Evolutionary conservation across 2,888 invertebrate genomes (phyloP).

Genomic region (Empis stercorea): DNA sequence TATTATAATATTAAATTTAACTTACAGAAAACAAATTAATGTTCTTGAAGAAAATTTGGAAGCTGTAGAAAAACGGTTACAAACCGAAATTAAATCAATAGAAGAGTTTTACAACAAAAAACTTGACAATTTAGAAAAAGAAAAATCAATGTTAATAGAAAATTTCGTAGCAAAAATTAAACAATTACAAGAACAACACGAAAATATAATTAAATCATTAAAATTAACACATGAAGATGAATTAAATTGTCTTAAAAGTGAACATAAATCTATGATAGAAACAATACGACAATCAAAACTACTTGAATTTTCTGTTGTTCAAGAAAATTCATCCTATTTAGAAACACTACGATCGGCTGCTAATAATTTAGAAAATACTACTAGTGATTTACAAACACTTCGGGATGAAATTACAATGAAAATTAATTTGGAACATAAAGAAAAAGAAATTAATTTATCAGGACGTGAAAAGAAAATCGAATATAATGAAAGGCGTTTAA

Average conservation of each 20-base stretch:
- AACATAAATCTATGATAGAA: conserved; percentile 25
- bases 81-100: conserved; percentile 23
- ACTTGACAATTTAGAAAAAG: conserved; percentile 18
- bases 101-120: conserved; percentile 25
- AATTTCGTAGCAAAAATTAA: conserved; percentile 21
- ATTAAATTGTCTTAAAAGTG: conserved; percentile 21
- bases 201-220: conserved; percentile 25
- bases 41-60: conserved; percentile 27
- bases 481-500: conserved; percentile 26
- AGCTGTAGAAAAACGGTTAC: conserved; percentile 27
- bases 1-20: background rate
- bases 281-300: conserved; percentile 32
- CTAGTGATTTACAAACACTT: conserved; percentile 24
- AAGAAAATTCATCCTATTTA: conserved; percentile 32
- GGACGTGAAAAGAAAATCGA: conserved; percentile 26
- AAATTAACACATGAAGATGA: conserved; percentile 27
- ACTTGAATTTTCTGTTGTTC: conserved; percentile 29
- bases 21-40: conserved; percentile 28
- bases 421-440: conserved; percentile 22
- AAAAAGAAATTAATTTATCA: conserved; percentile 25
- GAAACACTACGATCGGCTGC: conserved; percentile 30
- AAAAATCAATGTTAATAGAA: conserved; percentile 19
- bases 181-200: conserved; percentile 24
- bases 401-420: conserved; percentile 26
- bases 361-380: conserved; percentile 23